phyloP scores from a whole-genome alignment of 2,797 vertebrate genomes.

The Lagocephalus sceleratus region DNA sequence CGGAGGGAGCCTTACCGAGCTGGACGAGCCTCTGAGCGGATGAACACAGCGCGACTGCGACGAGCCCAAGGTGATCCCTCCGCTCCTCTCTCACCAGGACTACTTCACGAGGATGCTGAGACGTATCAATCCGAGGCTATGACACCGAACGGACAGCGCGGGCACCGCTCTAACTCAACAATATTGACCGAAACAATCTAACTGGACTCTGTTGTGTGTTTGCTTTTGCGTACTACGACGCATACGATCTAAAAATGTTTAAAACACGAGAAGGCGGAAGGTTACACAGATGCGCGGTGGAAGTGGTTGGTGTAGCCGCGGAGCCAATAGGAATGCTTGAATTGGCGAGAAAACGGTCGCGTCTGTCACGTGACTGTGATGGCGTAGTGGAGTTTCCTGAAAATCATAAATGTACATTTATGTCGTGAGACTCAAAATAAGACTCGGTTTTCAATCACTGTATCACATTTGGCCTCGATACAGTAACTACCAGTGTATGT shows the following conservation, averaged over 20 bases:
- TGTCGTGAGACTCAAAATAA: too few species aligned
- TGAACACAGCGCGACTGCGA: conserved; percentile 29
- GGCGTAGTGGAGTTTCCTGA: conserved; percentile 14
- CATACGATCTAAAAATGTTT: not conserved
- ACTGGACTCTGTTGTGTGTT: accelerated
- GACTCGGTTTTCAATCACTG: too few species aligned
- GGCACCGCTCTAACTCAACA: accelerated
- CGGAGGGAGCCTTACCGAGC: conserved; percentile 51
- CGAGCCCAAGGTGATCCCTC: conserved; percentile 72
- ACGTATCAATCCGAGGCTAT: conserved; percentile 63
- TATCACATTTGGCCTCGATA: too few species aligned
- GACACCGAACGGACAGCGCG: not conserved
- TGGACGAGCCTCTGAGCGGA: conserved; percentile 15
- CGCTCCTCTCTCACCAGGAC: conserved; percentile 44
- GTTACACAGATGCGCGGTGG: conserved; percentile 35
- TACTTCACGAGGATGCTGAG: conserved; percentile 66
- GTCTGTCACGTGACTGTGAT: conserved; percentile 55
- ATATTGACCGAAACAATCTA: accelerated
- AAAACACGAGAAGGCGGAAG: conserved; percentile 46
- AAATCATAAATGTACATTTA: too few species aligned
- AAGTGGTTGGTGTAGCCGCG: conserved; percentile 24
- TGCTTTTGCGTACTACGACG: not conserved
- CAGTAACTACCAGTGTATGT: too few species aligned
- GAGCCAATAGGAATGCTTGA: conserved; percentile 54
- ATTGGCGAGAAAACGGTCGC: conserved; percentile 9